Evolutionary conservation across 2,113 vertebrate genomes (phyloP).

Genomic region (Engraulis encrasicolus): DNA sequence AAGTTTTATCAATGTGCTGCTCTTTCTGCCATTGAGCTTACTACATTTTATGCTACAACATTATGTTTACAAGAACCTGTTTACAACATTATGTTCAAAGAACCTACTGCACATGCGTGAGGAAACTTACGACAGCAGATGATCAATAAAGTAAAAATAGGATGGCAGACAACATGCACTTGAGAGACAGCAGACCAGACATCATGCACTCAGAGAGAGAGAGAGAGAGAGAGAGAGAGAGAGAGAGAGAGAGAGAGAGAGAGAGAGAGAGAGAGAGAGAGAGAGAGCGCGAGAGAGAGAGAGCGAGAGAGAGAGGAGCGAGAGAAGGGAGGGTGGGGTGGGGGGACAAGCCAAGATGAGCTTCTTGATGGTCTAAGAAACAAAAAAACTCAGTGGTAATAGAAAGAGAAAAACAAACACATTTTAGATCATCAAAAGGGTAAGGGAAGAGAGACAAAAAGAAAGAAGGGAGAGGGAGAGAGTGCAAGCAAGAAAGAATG

Average conservation of each 20-base stretch:
- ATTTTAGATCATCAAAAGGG: no score
- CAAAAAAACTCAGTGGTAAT: no score
- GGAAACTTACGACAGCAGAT: background rate
- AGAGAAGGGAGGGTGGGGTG: no score
- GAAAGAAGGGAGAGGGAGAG: no score
- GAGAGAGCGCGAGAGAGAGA: no score
- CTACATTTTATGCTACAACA: background rate
- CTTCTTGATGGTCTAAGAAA: no score
- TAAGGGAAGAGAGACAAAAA: no score
- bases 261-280: background rate
- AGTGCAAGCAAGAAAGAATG: no score
- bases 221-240: background rate
- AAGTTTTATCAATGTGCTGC: background rate
- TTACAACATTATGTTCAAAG: background rate
- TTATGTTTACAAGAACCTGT: background rate
- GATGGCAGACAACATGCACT: background rate
- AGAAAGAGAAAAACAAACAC: no score
- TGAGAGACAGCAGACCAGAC: background rate
- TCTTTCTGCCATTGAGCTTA: background rate
- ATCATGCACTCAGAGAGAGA: background rate
- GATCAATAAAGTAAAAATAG: background rate
- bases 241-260: background rate
- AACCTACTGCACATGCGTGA: background rate
- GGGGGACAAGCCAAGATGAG: no score
- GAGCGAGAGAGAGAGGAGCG: no score